A percentile compares a stretch with the other conserved stretches of the same genome.
phyloP scores from a whole-genome alignment of 2,888 invertebrate species.

The Atherix ibis region DNA sequence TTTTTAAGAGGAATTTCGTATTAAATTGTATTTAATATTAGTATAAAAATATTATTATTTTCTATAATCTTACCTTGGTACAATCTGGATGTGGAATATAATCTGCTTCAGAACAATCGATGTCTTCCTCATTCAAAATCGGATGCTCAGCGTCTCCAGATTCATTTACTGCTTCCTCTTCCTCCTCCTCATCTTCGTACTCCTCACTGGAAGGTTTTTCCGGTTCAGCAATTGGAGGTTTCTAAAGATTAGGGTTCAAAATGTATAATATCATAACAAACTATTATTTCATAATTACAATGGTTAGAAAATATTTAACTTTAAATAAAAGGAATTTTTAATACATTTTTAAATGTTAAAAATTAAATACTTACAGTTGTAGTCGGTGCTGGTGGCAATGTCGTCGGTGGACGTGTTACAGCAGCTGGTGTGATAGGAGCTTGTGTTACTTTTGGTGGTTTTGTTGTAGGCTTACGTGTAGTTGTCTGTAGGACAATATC shows the following conservation, averaged over 20 bases:
- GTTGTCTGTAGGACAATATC: conserved; percentile 28
- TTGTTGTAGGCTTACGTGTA: conserved; percentile 19
- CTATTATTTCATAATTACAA: no score
- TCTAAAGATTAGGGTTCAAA: no score
- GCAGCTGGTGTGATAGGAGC: conserved; percentile 12
- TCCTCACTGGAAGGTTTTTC: conserved; percentile 12
- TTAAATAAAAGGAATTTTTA: no score
- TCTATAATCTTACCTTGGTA: conserved; percentile 36
- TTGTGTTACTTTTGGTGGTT: conserved; percentile 19
- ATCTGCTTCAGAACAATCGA: conserved; percentile 38
- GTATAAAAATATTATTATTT: background rate
- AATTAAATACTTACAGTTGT: conserved; percentile 4
- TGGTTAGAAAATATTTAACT: no score
- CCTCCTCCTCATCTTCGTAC: conserved; percentile 9
- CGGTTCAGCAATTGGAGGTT: conserved; percentile 17
- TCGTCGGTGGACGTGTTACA: conserved; percentile 13
- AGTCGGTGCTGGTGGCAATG: conserved; percentile 14
- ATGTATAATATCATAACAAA: no score
- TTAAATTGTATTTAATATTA: background rate
- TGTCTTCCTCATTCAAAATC: conserved; percentile 26
- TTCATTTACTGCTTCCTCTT: conserved; percentile 10
- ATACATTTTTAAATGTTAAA: no score
- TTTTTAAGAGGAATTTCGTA: background rate
- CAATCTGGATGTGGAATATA: conserved; percentile 43
- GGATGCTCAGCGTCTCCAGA: conserved; percentile 28